Evolutionary conservation across 2,113 vertebrate genomes (phyloP), one percentile per base, ranked within the genome.

Genomic region (Progne subis): DNA sequence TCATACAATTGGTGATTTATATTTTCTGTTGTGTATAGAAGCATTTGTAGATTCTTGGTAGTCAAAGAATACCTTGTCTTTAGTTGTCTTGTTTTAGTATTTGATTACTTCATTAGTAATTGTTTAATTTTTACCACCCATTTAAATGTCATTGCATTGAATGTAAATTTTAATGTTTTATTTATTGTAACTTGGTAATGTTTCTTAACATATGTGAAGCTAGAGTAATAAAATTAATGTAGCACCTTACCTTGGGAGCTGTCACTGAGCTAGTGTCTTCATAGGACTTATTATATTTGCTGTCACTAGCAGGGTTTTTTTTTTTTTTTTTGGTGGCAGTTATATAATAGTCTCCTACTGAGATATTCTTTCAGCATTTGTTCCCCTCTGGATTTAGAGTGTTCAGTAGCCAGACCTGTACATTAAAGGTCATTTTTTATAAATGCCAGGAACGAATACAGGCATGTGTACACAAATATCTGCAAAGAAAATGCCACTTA

Each of bases 401-500:
- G 81, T 92, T 79, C 32, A 28, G 49, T 86, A 88, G n/a, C 64
- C 56, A 93, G 55, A 82, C 34, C 24, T 87, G 60, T 91, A 70
- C 59, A 88, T 63, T 79, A 95, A 95, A 95, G 72, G 65, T 88
- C 60, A 90, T 95, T 97, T 96, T 92, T 92, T 77, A 77, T 95
- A 88, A 95, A 94, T 88, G 65, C 57, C 64, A 87, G 19, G 77
- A 68, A 74, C 19, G 5, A 78, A 60, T 79, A 61, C 24, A 82
- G 60, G 68, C 41, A 63, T 69, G 32, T 76, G 43, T 70, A 74
- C 26, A 75, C 28, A 88, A 67, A 46, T 69, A 78, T 34, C 37
- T 80, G 88, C 53, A 94, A 86, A 92, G 69, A 96, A 83, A 91
- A 97, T 92, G 44, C 14, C 60, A 82, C 47, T 86, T 92, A 82